Evolutionary conservation across 2,113 vertebrate species (phyloP).

Genomic region (Leucoraja erinaceus): DNA sequence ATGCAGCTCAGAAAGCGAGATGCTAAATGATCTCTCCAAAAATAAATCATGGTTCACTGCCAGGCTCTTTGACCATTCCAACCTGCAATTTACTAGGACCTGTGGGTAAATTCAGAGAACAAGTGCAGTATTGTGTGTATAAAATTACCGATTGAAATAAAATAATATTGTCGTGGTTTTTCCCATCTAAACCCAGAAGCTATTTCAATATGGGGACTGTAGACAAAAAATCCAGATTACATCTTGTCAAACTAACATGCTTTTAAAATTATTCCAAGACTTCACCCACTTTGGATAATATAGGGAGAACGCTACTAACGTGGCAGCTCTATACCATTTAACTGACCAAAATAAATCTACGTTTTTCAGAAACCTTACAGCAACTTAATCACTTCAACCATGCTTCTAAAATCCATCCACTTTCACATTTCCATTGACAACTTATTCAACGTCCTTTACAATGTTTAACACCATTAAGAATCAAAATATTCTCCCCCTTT

Average conservation of each 20-base stretch:
- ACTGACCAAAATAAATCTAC: neutral
- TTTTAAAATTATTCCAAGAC: neutral
- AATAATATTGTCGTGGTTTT: neutral
- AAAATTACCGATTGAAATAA: neutral
- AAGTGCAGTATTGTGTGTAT: neutral
- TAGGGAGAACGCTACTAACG: neutral
- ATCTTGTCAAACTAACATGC: neutral
- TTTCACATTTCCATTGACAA: conserved; percentile 32
- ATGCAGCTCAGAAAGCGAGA: neutral
- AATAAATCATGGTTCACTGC: neutral
- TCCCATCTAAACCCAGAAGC: neutral
- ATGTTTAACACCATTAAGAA: conserved; percentile 24
- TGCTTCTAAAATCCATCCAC: conserved; percentile 31
- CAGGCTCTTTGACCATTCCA: conserved; percentile 1
- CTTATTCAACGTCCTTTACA: conserved; percentile 28
- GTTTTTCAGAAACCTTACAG: conserved; percentile 5
- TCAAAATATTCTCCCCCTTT: conserved; percentile 4
- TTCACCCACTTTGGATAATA: conserved; percentile 28
- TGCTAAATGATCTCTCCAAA: conserved; percentile 27
- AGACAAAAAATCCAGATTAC: neutral
- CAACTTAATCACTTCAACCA: conserved; percentile 13
- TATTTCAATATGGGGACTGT: conserved; percentile 19
- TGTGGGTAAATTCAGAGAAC: neutral
- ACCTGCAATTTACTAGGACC: neutral
- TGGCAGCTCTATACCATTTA: conserved; percentile 12